These are phyloP conservation scores for Calliopum simillimum DNA, from an alignment of 2,888 invertebrate genomes.

Conservation along the genomic window DNA sequence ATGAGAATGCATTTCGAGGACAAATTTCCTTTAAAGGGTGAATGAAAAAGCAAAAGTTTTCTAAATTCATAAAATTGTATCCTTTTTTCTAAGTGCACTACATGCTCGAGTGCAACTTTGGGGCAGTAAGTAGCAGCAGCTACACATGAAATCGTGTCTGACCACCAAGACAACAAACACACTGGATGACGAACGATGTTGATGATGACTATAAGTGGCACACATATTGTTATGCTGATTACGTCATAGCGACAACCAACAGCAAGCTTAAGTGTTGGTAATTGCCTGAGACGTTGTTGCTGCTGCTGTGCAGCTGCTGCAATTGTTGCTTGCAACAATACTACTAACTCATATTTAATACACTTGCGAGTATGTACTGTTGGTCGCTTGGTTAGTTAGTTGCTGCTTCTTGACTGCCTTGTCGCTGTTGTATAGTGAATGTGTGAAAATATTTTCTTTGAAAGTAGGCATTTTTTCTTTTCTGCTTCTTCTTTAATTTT, in stretches of 20 bases:
- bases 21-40: no score
- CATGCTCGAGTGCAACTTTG: no score
- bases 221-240: conserved; percentile 13
- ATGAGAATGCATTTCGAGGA: no score
- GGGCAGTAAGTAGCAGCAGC: background rate
- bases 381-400: background rate
- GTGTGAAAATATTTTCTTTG: conserved; percentile 18
- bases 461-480: background rate
- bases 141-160: background rate
- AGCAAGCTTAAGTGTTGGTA: conserved; percentile 17
- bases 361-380: background rate
- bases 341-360: no score
- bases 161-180: conserved; percentile 8
- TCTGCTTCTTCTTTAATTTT: background rate
- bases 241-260: conserved; percentile 23
- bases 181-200: background rate
- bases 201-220: conserved; percentile 7
- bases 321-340: no score
- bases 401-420: background rate
- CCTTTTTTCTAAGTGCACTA: no score
- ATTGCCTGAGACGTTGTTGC: conserved; percentile 17
- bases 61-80: no score
- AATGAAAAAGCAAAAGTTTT: no score
- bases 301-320: background rate
- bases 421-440: background rate